Evolutionary conservation across 30 jellyfish, hydroid and myxozoan species (phyloP), one percentile per base, ranked within the genome.

Genomic region (Cassiopea andromeda): DNA sequence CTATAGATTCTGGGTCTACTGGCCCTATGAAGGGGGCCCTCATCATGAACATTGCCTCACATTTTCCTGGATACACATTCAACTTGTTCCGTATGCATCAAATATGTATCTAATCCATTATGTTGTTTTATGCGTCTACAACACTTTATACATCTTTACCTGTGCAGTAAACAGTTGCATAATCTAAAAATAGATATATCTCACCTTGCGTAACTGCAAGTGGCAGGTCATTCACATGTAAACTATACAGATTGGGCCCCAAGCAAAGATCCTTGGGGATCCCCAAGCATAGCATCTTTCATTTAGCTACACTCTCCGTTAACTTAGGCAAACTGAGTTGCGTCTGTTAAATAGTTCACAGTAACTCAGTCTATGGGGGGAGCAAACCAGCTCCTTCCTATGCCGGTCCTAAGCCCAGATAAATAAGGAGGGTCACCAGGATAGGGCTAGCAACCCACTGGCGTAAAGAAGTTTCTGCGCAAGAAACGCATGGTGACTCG

Each of bases 161-260:
- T 64, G 91, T 64, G 91, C 91, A 83, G 48, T 68, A 83, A 83
- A 83, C 91, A 71, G 84, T 83, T 69, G 91, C 48, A 83, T 83
- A 85, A 83, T 64, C 91, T 83, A 85, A 85, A 64, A 78, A 27
- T 46, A 43, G 80, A 80, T 60, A 80, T 66, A 80, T 59, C 58
- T 73, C 94, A 58, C 81, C 88, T 19, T 86, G 87, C 60, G 59
- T 46, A 60, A 60, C 1, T 80, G 83, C 60, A 74, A 27, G 58
- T 54, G 94, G 94, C 94, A 87, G 19, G 94, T 87, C 94, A 68
- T 87, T 80, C 46, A 87, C 94, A 78, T 87, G 83, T 46, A 59
- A 44, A 70, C 88, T 43, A 77, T 67, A 86, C 72, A 27, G 78
- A 43, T 70, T 77, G 6, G 91, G 94, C 60, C 94, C 94, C 58